Evolutionary conservation across 2,113 vertebrate species (phyloP).

Genomic region (Labrus mixtus): DNA sequence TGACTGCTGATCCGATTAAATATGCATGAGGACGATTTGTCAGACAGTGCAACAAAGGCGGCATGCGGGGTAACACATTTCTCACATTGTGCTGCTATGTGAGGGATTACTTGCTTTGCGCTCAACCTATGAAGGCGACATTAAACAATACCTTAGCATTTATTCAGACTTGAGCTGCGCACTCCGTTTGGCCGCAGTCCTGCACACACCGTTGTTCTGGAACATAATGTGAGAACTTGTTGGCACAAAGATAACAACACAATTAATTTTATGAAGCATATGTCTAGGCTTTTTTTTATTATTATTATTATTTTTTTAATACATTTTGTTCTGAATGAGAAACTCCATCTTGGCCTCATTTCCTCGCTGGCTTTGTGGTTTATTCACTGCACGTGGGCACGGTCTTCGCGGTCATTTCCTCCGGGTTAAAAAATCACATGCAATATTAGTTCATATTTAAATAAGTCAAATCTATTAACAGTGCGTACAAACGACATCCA

Average conservation of each 20-base stretch:
- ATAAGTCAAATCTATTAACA: neutral
- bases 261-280: neutral
- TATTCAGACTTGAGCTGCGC: slow-evolving; percentile 15
- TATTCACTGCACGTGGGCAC: slow-evolving; percentile 40
- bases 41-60: slow-evolving; percentile 72
- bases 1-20: slow-evolving; percentile 56
- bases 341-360: neutral
- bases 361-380: slow-evolving; percentile 45
- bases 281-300: neutral
- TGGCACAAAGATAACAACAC: neutral
- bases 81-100: slow-evolving; percentile 16
- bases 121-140: neutral
- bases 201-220: neutral
- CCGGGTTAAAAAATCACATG: neutral
- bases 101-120: neutral
- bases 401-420: neutral
- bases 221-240: neutral
- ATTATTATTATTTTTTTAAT: neutral
- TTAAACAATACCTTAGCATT: neutral
- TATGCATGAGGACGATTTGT: slow-evolving; percentile 69
- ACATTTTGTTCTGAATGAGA: neutral
- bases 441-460: neutral
- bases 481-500: neutral
- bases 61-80: slow-evolving; percentile 38
- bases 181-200: slow-evolving; percentile 11